Evolutionary conservation across 2,113 vertebrate species (phyloP).

Genomic region (Melozone crissalis): DNA sequence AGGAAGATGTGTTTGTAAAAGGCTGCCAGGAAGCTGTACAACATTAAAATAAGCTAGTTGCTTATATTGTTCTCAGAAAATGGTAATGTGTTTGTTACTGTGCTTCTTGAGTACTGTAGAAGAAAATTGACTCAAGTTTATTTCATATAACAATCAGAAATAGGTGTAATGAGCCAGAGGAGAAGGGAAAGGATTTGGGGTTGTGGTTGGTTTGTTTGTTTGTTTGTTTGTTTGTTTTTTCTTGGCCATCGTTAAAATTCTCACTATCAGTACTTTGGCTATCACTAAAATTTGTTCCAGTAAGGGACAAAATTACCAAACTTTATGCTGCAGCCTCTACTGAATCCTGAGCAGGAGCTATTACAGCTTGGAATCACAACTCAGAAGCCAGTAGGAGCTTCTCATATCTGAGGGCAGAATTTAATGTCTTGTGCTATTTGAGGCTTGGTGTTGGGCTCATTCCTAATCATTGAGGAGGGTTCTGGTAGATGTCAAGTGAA

Average conservation of each 20-base stretch:
- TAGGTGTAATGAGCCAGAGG: background rate
- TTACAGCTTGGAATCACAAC: background rate
- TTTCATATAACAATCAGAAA: background rate
- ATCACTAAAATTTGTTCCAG: background rate
- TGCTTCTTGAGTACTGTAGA: background rate
- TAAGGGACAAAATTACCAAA: background rate
- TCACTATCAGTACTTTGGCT: background rate
- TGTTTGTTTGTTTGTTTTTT: background rate
- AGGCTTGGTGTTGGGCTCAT: slow-evolving; percentile 1
- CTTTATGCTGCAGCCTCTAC: background rate
- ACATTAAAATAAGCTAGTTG: background rate
- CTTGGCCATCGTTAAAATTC: background rate
- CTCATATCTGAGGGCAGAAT: background rate
- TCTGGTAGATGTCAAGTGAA: slow-evolving; percentile 56
- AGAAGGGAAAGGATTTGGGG: background rate
- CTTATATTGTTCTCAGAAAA: background rate
- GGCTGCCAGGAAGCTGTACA: background rate
- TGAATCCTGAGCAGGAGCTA: background rate
- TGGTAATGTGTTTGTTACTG: background rate
- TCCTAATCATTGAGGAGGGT: slow-evolving; percentile 47
- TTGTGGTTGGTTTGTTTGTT: background rate
- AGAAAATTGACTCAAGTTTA: background rate
- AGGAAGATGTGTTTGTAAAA: background rate
- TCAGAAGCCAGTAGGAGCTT: background rate
- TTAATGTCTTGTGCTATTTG: background rate